These are phyloP conservation scores for Drosophila testacea DNA, from an alignment of 2,888 invertebrate genomes.

Conservation along the genomic window DNA sequence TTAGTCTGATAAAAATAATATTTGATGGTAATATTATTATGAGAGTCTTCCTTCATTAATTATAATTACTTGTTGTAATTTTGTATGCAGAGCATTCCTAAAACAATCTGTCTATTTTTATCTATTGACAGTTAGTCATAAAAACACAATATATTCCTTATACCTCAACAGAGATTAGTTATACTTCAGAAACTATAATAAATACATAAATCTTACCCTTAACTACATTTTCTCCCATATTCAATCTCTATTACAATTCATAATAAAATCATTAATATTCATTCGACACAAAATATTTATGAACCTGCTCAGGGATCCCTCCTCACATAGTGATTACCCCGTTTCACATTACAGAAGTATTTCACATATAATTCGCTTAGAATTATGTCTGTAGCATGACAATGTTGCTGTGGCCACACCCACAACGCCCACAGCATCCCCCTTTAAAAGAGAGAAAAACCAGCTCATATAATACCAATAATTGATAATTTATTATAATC, in stretches of 20 bases:
- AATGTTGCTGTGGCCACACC: conserved; percentile 58
- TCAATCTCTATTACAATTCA: conserved; percentile 24
- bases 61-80: too few species aligned
- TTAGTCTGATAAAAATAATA: too few species aligned
- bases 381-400: conserved; percentile 71
- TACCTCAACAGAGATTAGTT: neutral
- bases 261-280: conserved; percentile 48
- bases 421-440: conserved; percentile 25
- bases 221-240: neutral
- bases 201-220: conserved; percentile 5
- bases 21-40: too few species aligned
- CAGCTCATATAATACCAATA: conserved; percentile 70
- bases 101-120: neutral
- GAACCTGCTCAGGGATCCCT: conserved; percentile 27
- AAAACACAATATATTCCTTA: neutral
- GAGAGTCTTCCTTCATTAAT: too few species aligned
- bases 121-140: neutral
- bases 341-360: conserved; percentile 38
- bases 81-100: too few species aligned
- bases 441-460: neutral
- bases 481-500: conserved; percentile 81
- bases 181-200: neutral
- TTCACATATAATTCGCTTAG: conserved; percentile 72
- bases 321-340: conserved; percentile 30
- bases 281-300: conserved; percentile 41